A percentile compares a stretch with the other conserved stretches of the same genome.
phyloP scores from a whole-genome alignment of 2,888 invertebrate species.

The Caenorhabditis sp. region DNA sequence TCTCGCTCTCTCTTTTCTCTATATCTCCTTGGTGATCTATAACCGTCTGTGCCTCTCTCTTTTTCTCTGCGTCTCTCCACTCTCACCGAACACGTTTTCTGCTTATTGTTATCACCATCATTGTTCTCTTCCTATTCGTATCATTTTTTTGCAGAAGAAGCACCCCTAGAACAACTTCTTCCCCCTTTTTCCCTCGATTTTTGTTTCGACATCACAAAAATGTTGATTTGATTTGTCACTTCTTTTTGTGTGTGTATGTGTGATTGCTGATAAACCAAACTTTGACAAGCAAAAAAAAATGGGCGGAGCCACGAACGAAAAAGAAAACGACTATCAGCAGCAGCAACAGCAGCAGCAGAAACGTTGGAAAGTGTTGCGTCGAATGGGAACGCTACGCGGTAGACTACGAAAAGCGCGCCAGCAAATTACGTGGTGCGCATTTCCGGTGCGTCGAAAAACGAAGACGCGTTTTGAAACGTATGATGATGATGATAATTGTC shows the following conservation, averaged over 20 bases:
- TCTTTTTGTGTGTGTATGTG: background rate
- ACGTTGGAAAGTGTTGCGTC: background rate
- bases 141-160: background rate
- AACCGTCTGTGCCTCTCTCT: too few relatives aligned
- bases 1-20: too few relatives aligned
- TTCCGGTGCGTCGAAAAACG: constrained; percentile 32
- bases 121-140: background rate
- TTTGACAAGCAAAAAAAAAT: background rate
- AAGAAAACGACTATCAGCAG: background rate
- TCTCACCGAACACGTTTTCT: background rate
- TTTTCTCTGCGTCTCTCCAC: background rate
- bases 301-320: background rate
- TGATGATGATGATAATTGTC: constrained; percentile 4
- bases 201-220: background rate
- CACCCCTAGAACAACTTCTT: constrained; percentile 20
- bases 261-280: background rate
- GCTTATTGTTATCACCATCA: background rate
- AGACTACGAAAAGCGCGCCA: constrained; percentile 43
- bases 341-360: background rate
- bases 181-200: constrained; percentile 14
- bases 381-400: constrained; percentile 45
- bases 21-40: too few relatives aligned
- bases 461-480: background rate
- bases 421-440: constrained; percentile 44
- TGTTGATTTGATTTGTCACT: background rate